Percentiles rank a stretch among this genome's conserved stretches.
These are phyloP conservation scores for Peromyscus nudipes DNA, from an alignment of 2,797 vertebrate genomes.

Conservation along the genomic window DNA sequence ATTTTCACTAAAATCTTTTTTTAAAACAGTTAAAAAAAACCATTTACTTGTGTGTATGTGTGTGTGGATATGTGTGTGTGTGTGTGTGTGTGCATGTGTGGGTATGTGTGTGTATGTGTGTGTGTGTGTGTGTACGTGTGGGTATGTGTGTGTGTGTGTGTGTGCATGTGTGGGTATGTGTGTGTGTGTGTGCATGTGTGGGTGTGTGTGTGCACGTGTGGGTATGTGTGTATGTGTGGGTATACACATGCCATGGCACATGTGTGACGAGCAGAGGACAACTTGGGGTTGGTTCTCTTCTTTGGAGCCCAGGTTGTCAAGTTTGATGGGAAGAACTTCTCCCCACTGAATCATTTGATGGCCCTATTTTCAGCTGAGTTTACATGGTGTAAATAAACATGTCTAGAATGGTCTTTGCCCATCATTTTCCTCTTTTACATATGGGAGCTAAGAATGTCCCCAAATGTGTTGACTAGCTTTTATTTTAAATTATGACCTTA, in stretches of 20 bases:
- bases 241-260: no score
- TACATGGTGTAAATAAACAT: background rate
- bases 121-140: no score
- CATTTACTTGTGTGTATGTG: background rate
- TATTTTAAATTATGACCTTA: constrained; percentile 1
- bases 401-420: background rate
- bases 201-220: background rate
- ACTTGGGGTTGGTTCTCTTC: background rate
- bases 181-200: background rate
- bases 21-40: background rate
- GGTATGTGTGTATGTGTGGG: no score
- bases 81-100: no score
- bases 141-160: no score
- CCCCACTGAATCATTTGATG: background rate
- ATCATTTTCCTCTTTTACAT: background rate
- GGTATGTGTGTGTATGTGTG: no score
- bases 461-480: background rate
- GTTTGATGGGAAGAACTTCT: background rate
- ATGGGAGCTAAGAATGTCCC: background rate
- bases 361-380: no score
- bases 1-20: background rate
- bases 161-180: no score
- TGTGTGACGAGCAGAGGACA: background rate
- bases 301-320: background rate
- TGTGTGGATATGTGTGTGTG: no score